Evolutionary conservation across 2,113 vertebrate genomes (phyloP).

Genomic region (Scortum barcoo): DNA sequence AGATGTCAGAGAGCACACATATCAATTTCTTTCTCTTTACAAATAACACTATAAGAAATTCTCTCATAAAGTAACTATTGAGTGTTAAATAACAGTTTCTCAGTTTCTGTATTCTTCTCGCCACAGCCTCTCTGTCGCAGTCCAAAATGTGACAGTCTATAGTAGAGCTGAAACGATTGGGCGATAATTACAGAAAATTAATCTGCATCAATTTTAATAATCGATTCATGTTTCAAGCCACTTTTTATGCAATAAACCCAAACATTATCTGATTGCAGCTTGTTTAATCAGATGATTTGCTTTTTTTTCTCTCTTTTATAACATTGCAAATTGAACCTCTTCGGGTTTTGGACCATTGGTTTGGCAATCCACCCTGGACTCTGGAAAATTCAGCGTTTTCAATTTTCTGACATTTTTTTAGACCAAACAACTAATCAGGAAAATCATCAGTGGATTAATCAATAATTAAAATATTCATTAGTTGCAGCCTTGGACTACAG

Average conservation of each 20-base stretch:
- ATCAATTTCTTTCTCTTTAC: background rate
- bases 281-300: background rate
- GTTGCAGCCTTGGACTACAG: background rate
- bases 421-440: background rate
- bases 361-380: background rate
- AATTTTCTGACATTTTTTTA: background rate
- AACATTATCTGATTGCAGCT: background rate
- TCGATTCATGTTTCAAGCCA: background rate
- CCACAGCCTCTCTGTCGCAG: background rate
- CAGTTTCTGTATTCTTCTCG: background rate
- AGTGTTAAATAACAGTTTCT: background rate
- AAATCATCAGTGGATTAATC: background rate
- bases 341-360: background rate
- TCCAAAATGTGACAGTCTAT: background rate
- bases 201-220: background rate
- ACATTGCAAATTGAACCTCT: background rate
- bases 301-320: background rate
- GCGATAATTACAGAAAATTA: background rate
- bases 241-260: background rate
- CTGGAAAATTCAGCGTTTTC: too few relatives aligned
- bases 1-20: conserved; percentile 65
- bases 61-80: background rate
- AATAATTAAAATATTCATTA: background rate
- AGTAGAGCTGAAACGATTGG: background rate
- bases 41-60: background rate